Evolutionary conservation across 2,113 vertebrate species (phyloP), one percentile per base, ranked within the genome.

Genomic region (Grus americana): DNA sequence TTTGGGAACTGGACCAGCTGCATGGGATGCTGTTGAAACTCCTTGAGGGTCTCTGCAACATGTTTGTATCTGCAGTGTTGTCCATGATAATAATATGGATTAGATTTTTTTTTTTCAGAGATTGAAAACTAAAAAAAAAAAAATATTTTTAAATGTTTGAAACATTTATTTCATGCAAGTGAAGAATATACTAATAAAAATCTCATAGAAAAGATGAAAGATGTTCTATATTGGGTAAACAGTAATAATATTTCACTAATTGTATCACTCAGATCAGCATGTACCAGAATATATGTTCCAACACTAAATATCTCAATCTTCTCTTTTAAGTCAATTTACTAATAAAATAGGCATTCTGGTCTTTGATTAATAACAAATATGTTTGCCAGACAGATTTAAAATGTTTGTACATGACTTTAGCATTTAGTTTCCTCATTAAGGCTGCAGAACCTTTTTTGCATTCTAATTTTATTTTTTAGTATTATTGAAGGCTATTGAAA

Each of bases 401-500:
- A 65, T 79, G 15, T 73, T 93, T 24, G 27, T 83, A 22, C 9
- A 2, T 83, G 40, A 10, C 30, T 90, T 68, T 79, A 73, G 67
- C 24, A 5, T 73, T 94, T 86, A 61, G 34, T 72, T 34, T 84
- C 20, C 52, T 76, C 22, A 22, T 65, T 72, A 78, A 88, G 62
- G 79, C 49, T 68, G 20, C 36, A 88, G 74, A 82, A 79, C 18
- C 9, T 76, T 30, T 88, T 93, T n/a, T 79, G 42, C 79, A 76
- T 88, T 90, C 76, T 58, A 29, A 59, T 88, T 79, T 93, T 36
- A 12, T 38, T 81, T 92, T 82, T 71, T 27, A 20, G 16, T 78
- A 23, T 79, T 93, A 76, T 46, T 80, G 88, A 90, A 92, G 40
- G 36, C 58, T 88, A 16, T 79, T 94, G 55, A 83, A 94, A 80